These are phyloP conservation scores for Coptodon bakossiorum DNA, from an alignment of 2,113 vertebrate species.

Conservation along the genomic window DNA sequence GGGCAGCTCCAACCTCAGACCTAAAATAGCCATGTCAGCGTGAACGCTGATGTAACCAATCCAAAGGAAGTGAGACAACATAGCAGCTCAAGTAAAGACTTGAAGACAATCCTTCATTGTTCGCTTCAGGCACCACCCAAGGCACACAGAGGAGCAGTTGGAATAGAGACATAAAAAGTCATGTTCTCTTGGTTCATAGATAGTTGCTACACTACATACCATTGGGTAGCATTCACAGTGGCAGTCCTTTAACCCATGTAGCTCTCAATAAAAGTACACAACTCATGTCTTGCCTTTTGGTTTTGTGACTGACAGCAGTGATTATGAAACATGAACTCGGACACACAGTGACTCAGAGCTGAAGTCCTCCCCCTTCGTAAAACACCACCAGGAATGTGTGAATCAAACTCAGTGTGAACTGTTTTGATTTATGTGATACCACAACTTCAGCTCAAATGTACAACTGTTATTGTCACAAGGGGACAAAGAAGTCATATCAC, in stretches of 20 bases:
- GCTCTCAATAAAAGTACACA: not conserved
- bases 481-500: not conserved
- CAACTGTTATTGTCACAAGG: not conserved
- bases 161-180: not conserved
- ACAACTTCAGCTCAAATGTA: not conserved
- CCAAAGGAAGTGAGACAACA: conserved; percentile 56
- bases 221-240: not conserved
- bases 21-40: conserved; percentile 35
- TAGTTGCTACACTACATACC: conserved; percentile 37
- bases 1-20: not conserved
- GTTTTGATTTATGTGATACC: not conserved
- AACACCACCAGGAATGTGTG: not conserved
- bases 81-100: conserved; percentile 29
- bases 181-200: not conserved
- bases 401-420: not conserved
- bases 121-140: conserved; percentile 35
- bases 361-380: not conserved
- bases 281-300: not conserved
- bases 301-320: conserved; percentile 11
- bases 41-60: conserved; percentile 10
- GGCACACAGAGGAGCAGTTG: conserved; percentile 30
- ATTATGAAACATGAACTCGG: conserved; percentile 5
- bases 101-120: conserved; percentile 63
- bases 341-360: not conserved
- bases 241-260: not conserved